Evolutionary conservation across 2,888 invertebrate genomes (phyloP).

Genomic region (Pecten maximus): DNA sequence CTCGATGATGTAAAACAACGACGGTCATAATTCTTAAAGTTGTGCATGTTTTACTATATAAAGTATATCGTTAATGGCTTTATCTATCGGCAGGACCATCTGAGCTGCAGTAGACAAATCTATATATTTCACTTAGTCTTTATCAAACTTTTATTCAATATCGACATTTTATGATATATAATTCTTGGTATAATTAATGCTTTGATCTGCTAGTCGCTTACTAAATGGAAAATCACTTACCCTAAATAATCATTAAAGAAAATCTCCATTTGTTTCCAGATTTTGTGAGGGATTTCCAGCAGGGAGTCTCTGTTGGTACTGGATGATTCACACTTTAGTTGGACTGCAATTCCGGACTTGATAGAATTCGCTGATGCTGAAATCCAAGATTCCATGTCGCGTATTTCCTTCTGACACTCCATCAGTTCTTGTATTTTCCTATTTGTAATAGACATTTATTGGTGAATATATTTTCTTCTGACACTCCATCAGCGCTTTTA

Average conservation of each 20-base stretch:
- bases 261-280: not conserved
- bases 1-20: too few species aligned
- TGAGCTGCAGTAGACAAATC: too few species aligned
- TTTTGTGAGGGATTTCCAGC: not conserved
- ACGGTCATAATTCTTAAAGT: too few species aligned
- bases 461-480: not conserved
- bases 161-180: too few species aligned
- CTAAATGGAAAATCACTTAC: not conserved
- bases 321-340: not conserved
- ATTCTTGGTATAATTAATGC: too few species aligned
- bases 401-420: not conserved
- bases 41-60: too few species aligned
- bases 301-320: not conserved
- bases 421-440: not conserved
- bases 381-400: not conserved
- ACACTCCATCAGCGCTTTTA: not conserved
- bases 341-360: not conserved
- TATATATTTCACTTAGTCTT: too few species aligned
- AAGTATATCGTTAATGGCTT: too few species aligned
- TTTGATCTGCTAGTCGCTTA: too few species aligned
- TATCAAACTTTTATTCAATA: too few species aligned
- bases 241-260: not conserved
- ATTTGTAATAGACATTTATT: not conserved
- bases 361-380: not conserved
- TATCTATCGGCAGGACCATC: too few species aligned